Percentiles rank a stretch among this genome's conserved stretches.
Conservation (phyloP, 1,140 invertebrate species). For the Drosophila quadrilineata region DNA sequence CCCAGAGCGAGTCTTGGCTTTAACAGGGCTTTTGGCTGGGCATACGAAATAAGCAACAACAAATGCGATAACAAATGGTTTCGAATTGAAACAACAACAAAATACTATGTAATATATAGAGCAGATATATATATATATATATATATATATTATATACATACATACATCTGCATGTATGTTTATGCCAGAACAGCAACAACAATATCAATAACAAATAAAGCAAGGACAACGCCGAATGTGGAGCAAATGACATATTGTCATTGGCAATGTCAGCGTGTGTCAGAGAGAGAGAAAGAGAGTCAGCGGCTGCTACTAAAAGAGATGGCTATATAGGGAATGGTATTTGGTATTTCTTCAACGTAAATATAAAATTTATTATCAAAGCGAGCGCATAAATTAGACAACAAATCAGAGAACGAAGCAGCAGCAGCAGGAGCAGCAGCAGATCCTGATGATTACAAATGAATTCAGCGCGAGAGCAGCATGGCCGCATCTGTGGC, state of each 20-base stretch:
- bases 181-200: background rate
- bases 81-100: slow-evolving; percentile 69
- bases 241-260: slow-evolving; percentile 78
- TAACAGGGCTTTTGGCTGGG: slow-evolving; percentile 39
- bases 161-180: slow-evolving; percentile 1
- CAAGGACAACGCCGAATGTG: slow-evolving; percentile 57
- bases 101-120: slow-evolving; percentile 58
- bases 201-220: slow-evolving; percentile 22
- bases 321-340: no score
- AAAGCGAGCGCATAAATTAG: slow-evolving; percentile 67
- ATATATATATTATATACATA: slow-evolving; percentile 52
- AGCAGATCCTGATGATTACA: slow-evolving; percentile 58
- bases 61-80: slow-evolving; percentile 79
- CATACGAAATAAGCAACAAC: slow-evolving; percentile 71
- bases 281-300: no score
- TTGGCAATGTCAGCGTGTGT: no score
- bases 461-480: slow-evolving; percentile 47
- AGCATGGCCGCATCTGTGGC: background rate
- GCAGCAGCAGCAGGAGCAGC: slow-evolving; percentile 33
- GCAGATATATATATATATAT: slow-evolving; percentile 12
- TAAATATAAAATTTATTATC: slow-evolving; percentile 80
- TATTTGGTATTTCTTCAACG: slow-evolving; percentile 63
- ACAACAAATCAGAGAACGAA: slow-evolving; percentile 64
- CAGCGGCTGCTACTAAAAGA: no score
- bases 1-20: slow-evolving; percentile 7